Conservation (phyloP, 2,797 vertebrate genomes). For the Lacerta viridis region DNA sequence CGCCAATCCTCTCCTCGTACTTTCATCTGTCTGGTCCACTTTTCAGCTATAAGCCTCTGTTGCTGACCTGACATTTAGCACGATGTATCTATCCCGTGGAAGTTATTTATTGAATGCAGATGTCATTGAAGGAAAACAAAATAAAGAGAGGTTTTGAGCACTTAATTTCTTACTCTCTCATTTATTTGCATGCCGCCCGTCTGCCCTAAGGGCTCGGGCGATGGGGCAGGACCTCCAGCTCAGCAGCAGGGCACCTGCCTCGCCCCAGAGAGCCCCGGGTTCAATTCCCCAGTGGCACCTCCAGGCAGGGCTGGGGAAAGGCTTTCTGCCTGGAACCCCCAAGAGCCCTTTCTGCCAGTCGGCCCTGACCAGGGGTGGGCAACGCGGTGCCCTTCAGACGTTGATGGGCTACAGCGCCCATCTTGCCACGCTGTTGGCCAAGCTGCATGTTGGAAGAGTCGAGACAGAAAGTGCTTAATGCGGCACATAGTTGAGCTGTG, state of each 20-base stretch:
- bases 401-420: not conserved
- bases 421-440: too few species aligned
- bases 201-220: too few species aligned
- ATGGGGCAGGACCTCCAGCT: not conserved
- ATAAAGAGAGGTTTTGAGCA: constrained; percentile 73
- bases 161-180: not conserved
- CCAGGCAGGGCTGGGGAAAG: not conserved
- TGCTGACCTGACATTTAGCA: constrained; percentile 77
- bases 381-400: not conserved
- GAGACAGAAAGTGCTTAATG: too few species aligned
- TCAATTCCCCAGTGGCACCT: not conserved
- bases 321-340: too few species aligned
- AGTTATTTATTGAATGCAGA: constrained; percentile 90
- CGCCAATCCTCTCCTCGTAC: constrained; percentile 12
- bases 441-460: too few species aligned
- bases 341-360: too few species aligned
- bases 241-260: not conserved
- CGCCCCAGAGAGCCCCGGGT: not conserved
- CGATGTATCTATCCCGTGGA: constrained; percentile 82
- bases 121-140: constrained; percentile 74
- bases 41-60: constrained; percentile 44
- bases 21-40: constrained; percentile 19
- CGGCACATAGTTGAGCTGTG: too few species aligned
- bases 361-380: too few species aligned
- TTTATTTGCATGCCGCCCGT: too few species aligned